Evolutionary conservation across 1,140 invertebrate genomes (phyloP).

Genomic region (Caenorhabditis remanei): DNA sequence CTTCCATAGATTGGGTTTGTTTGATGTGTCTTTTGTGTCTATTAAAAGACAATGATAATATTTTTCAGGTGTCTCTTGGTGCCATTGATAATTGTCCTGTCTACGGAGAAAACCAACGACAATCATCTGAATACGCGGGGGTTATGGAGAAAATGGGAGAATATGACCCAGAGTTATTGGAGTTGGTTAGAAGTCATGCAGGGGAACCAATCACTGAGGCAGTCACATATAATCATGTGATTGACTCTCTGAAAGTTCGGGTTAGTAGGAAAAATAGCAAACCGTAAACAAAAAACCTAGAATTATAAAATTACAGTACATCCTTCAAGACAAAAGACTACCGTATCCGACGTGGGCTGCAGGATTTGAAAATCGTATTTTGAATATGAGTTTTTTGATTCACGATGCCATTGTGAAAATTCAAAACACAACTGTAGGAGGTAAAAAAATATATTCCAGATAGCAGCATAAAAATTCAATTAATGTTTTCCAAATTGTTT

Average conservation of each 20-base stretch:
- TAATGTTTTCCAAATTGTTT: background rate
- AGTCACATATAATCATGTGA: slow-evolving; percentile 16
- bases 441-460: background rate
- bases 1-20: slow-evolving; percentile 41
- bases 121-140: slow-evolving; percentile 21
- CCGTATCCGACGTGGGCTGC: background rate
- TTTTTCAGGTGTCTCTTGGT: slow-evolving; percentile 20
- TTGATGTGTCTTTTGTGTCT: background rate
- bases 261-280: background rate
- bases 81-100: slow-evolving; percentile 40
- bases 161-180: background rate
- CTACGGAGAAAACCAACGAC: background rate
- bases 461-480: too few relatives aligned
- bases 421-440: background rate
- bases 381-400: slow-evolving; percentile 53
- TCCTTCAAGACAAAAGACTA: slow-evolving; percentile 16
- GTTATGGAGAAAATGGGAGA: slow-evolving; percentile 17
- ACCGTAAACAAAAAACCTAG: too few relatives aligned
- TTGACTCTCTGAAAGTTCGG: slow-evolving; percentile 35
- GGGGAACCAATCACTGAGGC: background rate
- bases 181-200: slow-evolving; percentile 17
- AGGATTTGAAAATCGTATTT: slow-evolving; percentile 6
- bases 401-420: slow-evolving; percentile 36
- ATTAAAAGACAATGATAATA: slow-evolving; percentile 27
- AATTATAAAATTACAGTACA: background rate